A percentile compares a stretch with the other conserved stretches of the same genome.
Conservation (phyloP, 2,113 vertebrate species). For the Oreotrochilus melanogaster region DNA sequence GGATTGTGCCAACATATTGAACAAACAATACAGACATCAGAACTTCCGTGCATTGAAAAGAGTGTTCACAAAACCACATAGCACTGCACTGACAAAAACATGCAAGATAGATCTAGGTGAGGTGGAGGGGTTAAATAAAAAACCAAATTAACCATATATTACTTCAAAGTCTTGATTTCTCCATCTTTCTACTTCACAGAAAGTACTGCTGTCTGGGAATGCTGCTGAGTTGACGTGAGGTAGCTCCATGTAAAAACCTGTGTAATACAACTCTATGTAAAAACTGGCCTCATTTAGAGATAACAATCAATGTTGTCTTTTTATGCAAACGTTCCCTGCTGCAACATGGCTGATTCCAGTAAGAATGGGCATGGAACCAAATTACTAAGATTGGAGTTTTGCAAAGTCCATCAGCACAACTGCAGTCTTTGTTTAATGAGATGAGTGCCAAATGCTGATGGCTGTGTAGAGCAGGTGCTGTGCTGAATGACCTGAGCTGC, state of each 20-base stretch:
- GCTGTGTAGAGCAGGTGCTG: rapidly evolving
- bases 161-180: background rate
- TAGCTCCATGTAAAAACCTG: background rate
- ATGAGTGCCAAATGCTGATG: background rate
- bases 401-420: background rate
- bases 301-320: background rate
- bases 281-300: background rate
- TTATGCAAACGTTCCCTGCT: background rate
- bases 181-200: background rate
- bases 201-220: background rate
- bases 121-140: background rate
- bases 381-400: background rate
- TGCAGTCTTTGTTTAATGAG: background rate
- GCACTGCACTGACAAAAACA: background rate
- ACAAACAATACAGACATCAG: background rate
- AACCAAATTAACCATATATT: background rate
- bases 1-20: background rate
- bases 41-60: background rate
- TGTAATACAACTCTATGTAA: too few relatives aligned
- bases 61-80: background rate
- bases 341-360: background rate
- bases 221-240: background rate
- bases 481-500: background rate
- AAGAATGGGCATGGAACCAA: background rate
- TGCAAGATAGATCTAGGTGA: background rate